These are phyloP conservation scores for Calliphora vicina DNA, from an alignment of 1,140 invertebrate species.

Conservation along the genomic window DNA sequence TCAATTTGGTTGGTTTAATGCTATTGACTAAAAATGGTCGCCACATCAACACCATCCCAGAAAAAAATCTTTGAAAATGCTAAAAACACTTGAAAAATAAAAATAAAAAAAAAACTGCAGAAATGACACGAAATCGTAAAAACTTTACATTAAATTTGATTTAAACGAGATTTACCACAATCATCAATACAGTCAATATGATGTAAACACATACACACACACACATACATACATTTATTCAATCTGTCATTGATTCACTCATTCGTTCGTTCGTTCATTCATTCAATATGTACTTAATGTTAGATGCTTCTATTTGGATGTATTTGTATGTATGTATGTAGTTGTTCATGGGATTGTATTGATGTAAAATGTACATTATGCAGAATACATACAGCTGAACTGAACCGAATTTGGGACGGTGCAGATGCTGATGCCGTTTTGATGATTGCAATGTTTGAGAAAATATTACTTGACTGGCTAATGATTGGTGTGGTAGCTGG, in stretches of 20 bases:
- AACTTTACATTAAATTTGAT: constrained; percentile 11
- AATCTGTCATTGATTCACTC: neutral
- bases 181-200: neutral
- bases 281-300: neutral
- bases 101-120: neutral
- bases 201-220: neutral
- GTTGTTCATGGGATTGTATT: no score
- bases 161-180: neutral
- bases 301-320: no score
- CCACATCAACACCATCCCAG: neutral
- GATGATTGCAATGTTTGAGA: neutral
- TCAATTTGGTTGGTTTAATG: neutral
- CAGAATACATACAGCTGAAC: neutral
- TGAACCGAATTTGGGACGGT: neutral
- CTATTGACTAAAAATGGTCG: neutral
- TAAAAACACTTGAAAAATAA: neutral
- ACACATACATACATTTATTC: neutral
- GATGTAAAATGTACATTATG: neutral
- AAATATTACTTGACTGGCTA: neutral
- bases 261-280: neutral
- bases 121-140: neutral
- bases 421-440: neutral
- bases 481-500: neutral
- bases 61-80: neutral
- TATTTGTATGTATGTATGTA: neutral